Evolutionary conservation across 2,113 vertebrate species (phyloP).

Genomic region (Nematolebias whitei): DNA sequence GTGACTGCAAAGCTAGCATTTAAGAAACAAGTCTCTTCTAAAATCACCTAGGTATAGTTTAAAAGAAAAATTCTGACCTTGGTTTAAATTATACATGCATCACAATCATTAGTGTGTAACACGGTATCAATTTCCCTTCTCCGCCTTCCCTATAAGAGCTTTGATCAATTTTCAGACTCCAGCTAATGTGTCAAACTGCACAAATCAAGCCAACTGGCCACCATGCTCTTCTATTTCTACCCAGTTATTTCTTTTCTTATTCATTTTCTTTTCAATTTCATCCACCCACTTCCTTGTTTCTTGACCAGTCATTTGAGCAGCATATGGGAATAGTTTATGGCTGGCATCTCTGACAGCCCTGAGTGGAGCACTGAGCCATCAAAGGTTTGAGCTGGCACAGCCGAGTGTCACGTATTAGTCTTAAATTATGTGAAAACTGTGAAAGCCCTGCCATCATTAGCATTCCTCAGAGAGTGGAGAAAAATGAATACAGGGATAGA

Average conservation of each 20-base stretch:
- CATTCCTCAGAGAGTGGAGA: slow-evolving; percentile 51
- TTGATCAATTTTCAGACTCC: slow-evolving; percentile 38
- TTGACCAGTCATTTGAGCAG: slow-evolving; percentile 67
- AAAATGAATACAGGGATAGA: slow-evolving; percentile 26
- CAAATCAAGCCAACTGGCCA: slow-evolving; percentile 48
- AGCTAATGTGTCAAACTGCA: slow-evolving; percentile 55
- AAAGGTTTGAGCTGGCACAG: slow-evolving; percentile 72
- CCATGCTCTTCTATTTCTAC: slow-evolving; percentile 7
- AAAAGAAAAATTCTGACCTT: slow-evolving; percentile 20
- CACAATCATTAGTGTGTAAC: slow-evolving; percentile 27
- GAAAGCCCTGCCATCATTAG: slow-evolving; percentile 71
- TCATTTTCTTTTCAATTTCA: slow-evolving; percentile 49
- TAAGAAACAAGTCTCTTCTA: slow-evolving; percentile 22
- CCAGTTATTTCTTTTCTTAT: neutral
- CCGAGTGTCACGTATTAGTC: slow-evolving; percentile 75
- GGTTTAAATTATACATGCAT: slow-evolving; percentile 28
- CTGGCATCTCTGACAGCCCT: slow-evolving; percentile 68
- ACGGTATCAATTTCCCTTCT: slow-evolving; percentile 37
- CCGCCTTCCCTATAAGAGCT: slow-evolving; percentile 30
- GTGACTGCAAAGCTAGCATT: slow-evolving; percentile 20
- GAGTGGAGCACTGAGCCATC: slow-evolving; percentile 62
- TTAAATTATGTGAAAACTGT: slow-evolving; percentile 76
- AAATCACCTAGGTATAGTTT: slow-evolving; percentile 18
- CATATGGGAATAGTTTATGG: slow-evolving; percentile 54
- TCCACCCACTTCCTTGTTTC: slow-evolving; percentile 55